Conservation (phyloP, 2,113 vertebrate genomes). For the Tursiops truncatus region DNA sequence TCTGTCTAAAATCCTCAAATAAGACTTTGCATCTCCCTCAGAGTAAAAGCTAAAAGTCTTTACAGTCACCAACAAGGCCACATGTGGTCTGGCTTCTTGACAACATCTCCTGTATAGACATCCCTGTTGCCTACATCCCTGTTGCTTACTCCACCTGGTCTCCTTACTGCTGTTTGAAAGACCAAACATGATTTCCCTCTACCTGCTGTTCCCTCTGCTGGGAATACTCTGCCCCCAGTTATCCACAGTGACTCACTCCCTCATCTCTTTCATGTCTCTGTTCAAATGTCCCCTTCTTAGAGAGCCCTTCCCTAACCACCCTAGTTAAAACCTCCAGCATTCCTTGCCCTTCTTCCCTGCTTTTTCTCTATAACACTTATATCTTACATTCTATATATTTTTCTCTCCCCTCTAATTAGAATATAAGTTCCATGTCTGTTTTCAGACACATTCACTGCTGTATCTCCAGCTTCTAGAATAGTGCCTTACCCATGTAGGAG, state of each 20-base stretch:
- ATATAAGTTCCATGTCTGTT: neutral
- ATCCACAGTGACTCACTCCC: neutral
- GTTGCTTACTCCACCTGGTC: neutral
- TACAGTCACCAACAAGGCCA: neutral
- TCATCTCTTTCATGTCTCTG: neutral
- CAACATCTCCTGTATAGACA: neutral
- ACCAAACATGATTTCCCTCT: neutral
- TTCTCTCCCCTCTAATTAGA: slow-evolving; percentile 6
- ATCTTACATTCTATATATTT: neutral
- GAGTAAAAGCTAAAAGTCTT: neutral
- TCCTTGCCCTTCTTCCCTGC: neutral
- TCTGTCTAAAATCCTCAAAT: neutral
- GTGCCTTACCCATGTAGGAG: neutral
- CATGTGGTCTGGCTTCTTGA: neutral
- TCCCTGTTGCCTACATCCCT: neutral
- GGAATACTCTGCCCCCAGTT: neutral
- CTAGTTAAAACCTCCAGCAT: neutral
- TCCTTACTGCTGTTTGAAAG: neutral
- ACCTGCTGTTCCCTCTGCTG: neutral
- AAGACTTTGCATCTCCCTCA: neutral
- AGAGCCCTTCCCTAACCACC: neutral
- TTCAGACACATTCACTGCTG: neutral
- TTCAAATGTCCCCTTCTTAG: neutral
- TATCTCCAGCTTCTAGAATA: neutral
- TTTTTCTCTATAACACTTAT: neutral